These are phyloP conservation scores for Huso huso DNA, from an alignment of 2,797 vertebrate genomes.

Conservation along the genomic window DNA sequence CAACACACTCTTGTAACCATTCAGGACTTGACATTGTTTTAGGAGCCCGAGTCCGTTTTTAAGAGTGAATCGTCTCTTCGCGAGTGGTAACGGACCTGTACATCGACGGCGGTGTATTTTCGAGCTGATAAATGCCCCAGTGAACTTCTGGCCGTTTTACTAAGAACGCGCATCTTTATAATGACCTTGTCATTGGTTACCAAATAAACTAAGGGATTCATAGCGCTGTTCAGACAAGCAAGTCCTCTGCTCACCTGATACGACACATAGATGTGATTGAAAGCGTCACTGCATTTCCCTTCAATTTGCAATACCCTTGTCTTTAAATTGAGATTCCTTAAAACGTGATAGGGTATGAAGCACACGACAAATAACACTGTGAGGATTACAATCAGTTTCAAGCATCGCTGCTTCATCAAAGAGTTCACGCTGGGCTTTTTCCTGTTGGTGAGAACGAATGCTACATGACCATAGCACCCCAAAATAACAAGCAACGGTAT, in stretches of 20 bases:
- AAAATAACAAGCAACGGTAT: slow-evolving; percentile 58
- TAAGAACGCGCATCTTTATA: slow-evolving; percentile 28
- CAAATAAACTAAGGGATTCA: slow-evolving; percentile 69
- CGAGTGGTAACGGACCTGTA: too few species aligned
- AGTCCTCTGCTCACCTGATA: slow-evolving; percentile 66
- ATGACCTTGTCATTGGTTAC: slow-evolving; percentile 53
- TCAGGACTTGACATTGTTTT: too few species aligned
- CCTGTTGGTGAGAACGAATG: slow-evolving; percentile 50
- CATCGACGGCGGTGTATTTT: too few species aligned
- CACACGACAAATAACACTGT: slow-evolving; percentile 63
- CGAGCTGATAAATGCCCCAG: slow-evolving; percentile 15
- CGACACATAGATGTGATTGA: slow-evolving; percentile 48
- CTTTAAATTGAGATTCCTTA: slow-evolving; percentile 59
- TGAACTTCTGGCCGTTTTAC: slow-evolving; percentile 17
- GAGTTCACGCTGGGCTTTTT: slow-evolving; percentile 38
- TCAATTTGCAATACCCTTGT: slow-evolving; percentile 40
- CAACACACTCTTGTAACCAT: too few species aligned
- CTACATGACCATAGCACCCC: slow-evolving; percentile 59
- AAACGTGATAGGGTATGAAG: slow-evolving; percentile 68
- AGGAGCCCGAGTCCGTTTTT: too few species aligned
- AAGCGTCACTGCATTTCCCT: slow-evolving; percentile 36
- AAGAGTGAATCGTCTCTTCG: too few species aligned
- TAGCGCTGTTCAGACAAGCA: slow-evolving; percentile 63
- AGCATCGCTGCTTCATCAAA: slow-evolving; percentile 52
- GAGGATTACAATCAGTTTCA: slow-evolving; percentile 55